phyloP scores from a whole-genome alignment of 2,113 vertebrate species.

The Microcebus lehilahytsara region DNA sequence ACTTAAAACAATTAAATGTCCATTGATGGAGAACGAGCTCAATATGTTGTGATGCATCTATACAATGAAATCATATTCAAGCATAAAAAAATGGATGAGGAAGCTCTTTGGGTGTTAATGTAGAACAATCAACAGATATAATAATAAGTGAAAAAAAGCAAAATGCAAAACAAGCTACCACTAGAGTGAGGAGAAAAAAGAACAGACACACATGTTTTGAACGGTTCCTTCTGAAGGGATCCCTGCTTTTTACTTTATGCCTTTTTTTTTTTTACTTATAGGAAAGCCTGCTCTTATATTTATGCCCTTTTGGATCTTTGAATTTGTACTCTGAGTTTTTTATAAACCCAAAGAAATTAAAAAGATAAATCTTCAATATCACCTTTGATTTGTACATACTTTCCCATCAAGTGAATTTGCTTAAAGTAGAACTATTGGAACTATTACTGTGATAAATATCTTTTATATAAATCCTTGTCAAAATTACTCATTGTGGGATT shows the following conservation, averaged over 20 bases:
- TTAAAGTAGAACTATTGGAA: background rate
- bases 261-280: too few species aligned
- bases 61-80: background rate
- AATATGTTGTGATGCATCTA: background rate
- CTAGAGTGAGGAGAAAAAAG: background rate
- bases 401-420: background rate
- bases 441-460: background rate
- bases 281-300: background rate
- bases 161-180: background rate
- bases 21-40: background rate
- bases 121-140: background rate
- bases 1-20: background rate
- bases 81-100: background rate
- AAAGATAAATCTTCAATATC: background rate
- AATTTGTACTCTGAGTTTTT: background rate
- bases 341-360: background rate
- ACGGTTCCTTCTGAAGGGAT: background rate
- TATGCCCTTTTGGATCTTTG: background rate
- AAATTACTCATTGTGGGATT: background rate
- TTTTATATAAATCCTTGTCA: background rate
- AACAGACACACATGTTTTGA: background rate
- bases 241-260: background rate
- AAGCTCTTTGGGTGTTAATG: background rate
- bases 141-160: background rate
- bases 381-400: background rate